Base-by-base conservation (phyloP, 1,140 invertebrate genomes). In the Sarcophaga peregrina region DNA sequence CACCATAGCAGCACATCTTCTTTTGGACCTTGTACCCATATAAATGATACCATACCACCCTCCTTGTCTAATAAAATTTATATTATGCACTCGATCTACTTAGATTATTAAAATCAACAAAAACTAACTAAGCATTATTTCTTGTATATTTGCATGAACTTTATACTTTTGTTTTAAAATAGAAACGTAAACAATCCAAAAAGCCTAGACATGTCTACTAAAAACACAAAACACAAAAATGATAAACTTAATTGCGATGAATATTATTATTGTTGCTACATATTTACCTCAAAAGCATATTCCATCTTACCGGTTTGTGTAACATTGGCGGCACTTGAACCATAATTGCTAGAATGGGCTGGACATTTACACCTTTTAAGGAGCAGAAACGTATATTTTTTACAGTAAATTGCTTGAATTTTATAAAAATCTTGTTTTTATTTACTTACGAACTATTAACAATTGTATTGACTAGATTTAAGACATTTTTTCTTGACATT, bases 251-350 rank as follows among this genome's bases (percentile, higher is more conserved):
- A n/a, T 15, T 58, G 25, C 25, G 25, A 37, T 37, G 25, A 37
- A 37, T 37, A 37, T 37, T 37, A 37, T 37, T 37, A 2, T 37
- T 37, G 25, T 37, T 37, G 25, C 13, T n/a, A 1, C 0, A 58
- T 58, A 58, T n/a, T n/a, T 68, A 82, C 89, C 86, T 93, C 92
- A 82, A 93, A 93, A 0, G 92, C 92, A 46, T 90, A 90, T 80
- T 90, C 89, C 78, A 86, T 89, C 75, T 81, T 85, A 6, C 87
- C 86, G 20, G 87, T 87, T 85, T 86, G 87, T 8, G 9, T 83
- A 37, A 54, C 62, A 13, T 6, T 62, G 5, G 85, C 83, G 0
- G 72, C 54, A 0, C 87, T 83, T 0, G 88, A 89, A 46, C 87
- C 88, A 86, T 90, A 89, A 13, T 48, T 46, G 17, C 80, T 81